Conservation (phyloP, 2,113 vertebrate species). For the Serinus canaria region DNA sequence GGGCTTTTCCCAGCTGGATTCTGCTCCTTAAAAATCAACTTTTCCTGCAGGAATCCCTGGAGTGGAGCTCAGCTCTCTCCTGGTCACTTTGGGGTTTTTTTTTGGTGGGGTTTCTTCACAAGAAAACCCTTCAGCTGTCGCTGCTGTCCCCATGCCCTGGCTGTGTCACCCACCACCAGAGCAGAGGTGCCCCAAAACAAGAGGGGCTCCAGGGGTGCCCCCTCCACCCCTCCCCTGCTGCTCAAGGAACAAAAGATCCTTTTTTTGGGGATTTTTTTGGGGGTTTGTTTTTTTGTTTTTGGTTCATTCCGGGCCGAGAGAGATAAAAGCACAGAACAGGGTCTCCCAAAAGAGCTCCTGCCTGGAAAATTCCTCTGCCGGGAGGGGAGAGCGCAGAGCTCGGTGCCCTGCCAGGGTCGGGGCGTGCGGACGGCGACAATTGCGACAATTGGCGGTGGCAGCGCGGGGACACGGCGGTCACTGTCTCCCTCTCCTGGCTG, state of each 20-base stretch:
- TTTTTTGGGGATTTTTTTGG: background rate
- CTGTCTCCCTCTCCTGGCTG: slow-evolving; percentile 64
- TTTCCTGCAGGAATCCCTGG: background rate
- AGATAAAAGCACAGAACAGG: background rate
- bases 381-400: fast-evolving
- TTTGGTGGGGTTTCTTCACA: background rate
- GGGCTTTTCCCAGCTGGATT: background rate
- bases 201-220: background rate
- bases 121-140: background rate
- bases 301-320: background rate
- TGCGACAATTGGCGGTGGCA: background rate
- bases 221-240: background rate
- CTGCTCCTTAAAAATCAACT: background rate
- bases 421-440: background rate
- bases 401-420: background rate
- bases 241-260: background rate
- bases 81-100: background rate
- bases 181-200: background rate
- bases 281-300: too few relatives aligned
- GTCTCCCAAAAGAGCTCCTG: background rate
- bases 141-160: background rate
- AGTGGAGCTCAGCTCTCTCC: background rate
- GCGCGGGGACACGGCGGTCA: background rate
- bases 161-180: background rate
- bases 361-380: background rate